Evolutionary conservation across 2,113 vertebrate genomes (phyloP), one percentile per base, ranked within the genome.

Genomic region (Rhinoptilus africanus): DNA sequence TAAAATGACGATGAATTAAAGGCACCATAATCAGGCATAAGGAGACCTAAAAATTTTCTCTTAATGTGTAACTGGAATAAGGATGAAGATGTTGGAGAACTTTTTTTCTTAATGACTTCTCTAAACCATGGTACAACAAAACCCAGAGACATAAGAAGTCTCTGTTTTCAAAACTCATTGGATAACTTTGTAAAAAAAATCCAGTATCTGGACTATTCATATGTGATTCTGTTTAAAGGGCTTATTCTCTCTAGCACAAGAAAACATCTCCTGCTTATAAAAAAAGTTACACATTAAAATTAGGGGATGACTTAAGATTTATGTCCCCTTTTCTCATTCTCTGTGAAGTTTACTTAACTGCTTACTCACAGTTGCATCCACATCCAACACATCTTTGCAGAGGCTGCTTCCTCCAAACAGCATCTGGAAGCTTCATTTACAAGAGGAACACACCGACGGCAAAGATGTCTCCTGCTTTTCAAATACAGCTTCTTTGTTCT

Each of bases 1-100:
- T 54, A 35, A 63, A 93, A 76, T 26, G 20, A 18, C 9, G 27
- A 63, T 63, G 24, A 89, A 50, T 76, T 72, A 32, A 47, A 81
- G 43, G 6, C 22, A n/a, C 8, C 22, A 12, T 4, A 10, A 28
- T 5, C 12, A 69, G 16, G 3, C 45, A 43, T 0, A 4, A 51
- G 22, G 37, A 43, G 14, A 39, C 18, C 32, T 35, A 69, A 27
- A 21, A 62, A 75, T 75, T 92, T 88, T 63, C 16, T 32, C 28
- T 41, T 19, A 4, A 10, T 27, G 3, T 14, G 22, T 45, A 54
- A 39, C 4, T 8, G 32, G 45, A 41, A 37, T 62, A 43, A 85
- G n/a, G 30, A 57, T 34, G 39, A 60, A 57, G 54, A 48, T 56
- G 32, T 4, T 39, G 60, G n/a, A 93, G 18, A 76, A 37, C 0